phyloP scores from a whole-genome alignment of 2,113 vertebrate species.

The Caranx ignobilis region DNA sequence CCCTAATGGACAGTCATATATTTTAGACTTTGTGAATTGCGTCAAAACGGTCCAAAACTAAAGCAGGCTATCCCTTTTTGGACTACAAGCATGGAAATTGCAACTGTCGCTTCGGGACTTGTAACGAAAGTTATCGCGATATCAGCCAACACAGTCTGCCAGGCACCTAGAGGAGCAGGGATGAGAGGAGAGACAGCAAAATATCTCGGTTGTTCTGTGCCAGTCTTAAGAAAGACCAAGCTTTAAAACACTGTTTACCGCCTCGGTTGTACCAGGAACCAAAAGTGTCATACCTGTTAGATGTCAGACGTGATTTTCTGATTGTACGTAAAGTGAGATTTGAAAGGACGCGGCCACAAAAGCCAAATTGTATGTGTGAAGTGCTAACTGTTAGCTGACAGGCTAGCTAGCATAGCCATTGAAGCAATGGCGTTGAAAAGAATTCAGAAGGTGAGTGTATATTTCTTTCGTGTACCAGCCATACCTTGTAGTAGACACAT shows the following conservation, averaged over 20 bases:
- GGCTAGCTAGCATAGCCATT: conserved; percentile 79
- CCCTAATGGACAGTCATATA: not conserved
- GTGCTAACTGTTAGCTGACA: conserved; percentile 78
- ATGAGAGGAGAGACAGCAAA: conserved; percentile 67
- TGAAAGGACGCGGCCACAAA: conserved; percentile 57
- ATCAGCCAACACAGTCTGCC: conserved; percentile 30
- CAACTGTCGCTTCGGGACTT: not conserved
- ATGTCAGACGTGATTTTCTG: conserved; percentile 22
- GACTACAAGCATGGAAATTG: conserved; percentile 13
- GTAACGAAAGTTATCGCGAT: conserved; percentile 76
- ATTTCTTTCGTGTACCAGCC: conserved; percentile 23
- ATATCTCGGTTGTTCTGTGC: conserved; percentile 43
- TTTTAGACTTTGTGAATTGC: not conserved
- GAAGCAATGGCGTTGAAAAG: conserved; percentile 88
- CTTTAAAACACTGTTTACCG: conserved; percentile 17
- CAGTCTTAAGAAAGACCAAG: conserved; percentile 29
- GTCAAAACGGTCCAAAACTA: not conserved
- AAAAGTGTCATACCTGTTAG: conserved; percentile 4
- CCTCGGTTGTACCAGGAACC: conserved; percentile 16
- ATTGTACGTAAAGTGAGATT: conserved; percentile 46
- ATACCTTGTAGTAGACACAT: accelerated
- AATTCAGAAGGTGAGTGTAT: conserved; percentile 88
- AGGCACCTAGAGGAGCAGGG: conserved; percentile 55
- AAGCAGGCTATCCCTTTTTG: not conserved
- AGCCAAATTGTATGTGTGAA: conserved; percentile 75